phyloP scores from a whole-genome alignment of 2,888 invertebrate species.

The Lucinisca nassula region DNA sequence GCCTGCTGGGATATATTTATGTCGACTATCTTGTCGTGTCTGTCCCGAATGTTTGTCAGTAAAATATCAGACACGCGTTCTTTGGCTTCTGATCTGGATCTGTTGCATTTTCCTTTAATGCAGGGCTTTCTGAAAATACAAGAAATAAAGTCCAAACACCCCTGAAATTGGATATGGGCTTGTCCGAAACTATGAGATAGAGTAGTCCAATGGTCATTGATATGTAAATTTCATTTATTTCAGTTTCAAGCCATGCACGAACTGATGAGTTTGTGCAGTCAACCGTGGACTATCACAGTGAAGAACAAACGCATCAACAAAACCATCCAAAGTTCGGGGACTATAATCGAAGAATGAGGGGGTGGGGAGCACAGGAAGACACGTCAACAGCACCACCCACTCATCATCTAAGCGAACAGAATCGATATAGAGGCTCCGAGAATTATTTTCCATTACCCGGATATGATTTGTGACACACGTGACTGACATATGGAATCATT shows the following conservation, averaged over 20 bases:
- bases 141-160: too few relatives aligned
- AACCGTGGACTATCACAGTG: not conserved
- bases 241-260: not conserved
- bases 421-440: not conserved
- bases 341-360: slow-evolving; percentile 78
- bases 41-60: too few relatives aligned
- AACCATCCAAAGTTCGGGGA: slow-evolving; percentile 61
- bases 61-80: too few relatives aligned
- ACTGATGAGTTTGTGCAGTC: slow-evolving; percentile 5
- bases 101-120: too few relatives aligned
- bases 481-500: not conserved
- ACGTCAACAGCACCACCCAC: not conserved
- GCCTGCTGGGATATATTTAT: too few relatives aligned
- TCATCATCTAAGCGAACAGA: not conserved
- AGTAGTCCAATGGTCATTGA: too few relatives aligned
- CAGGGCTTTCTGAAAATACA: too few relatives aligned
- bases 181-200: too few relatives aligned
- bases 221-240: too few relatives aligned
- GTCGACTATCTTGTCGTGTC: too few relatives aligned
- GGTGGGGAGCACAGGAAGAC: slow-evolving; percentile 67
- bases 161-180: too few relatives aligned
- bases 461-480: slow-evolving; percentile 7
- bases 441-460: slow-evolving; percentile 11
- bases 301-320: not conserved
- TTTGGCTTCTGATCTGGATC: too few relatives aligned